Base-by-base conservation (phyloP, 2,113 vertebrate genomes). In the Hippolais icterina region DNA sequence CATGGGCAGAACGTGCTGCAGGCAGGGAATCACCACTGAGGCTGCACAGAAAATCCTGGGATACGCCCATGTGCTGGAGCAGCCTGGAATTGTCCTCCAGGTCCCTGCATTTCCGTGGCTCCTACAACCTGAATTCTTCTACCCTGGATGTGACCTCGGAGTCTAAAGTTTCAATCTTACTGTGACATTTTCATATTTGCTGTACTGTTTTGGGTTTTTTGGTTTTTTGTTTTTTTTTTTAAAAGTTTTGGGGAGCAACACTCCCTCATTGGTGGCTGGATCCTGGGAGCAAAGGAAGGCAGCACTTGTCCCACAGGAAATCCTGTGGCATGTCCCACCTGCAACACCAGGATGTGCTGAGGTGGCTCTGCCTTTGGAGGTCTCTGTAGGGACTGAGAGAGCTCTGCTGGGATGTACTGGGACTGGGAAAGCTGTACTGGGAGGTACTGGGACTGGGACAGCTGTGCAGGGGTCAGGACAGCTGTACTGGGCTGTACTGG, bases 51-150 rank as follows among this genome's bases (percentile, higher is more conserved):
- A 80, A 83, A 41, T 28, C 2, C 3, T 21, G 65, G 71, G 60
- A 25, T 21, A 24, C 21, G 8, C 7, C 37, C 72, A 49, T 0
- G 0, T 9, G 56, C 52, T n/a, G 56, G 37, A 75, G 70, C 33
- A 72, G 72, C 29, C 41, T n/a, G 19, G 56, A 66, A 54, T n/a
- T 63, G 6, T 52, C 35, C 70, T 33, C 31, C 28, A 29, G 35
- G 8, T 27, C 41, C 15, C 18, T 27, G 59, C 33, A 41, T 66
- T 57, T 31, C 10, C 1, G 8, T 9, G 2, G 5, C 3, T 31
- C 37, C 52, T 28, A 14, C 47, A 39, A 8, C 33, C 64, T 37
- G 28, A 50, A 9, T 10, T 22, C 21, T 77, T 29, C 29, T 28
- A 13, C 17, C 50, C 60, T 70, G 42, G 10, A 8, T 29, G 47